Conservation (phyloP, 2,113 vertebrate genomes). For the Hemichromis elongatus region DNA sequence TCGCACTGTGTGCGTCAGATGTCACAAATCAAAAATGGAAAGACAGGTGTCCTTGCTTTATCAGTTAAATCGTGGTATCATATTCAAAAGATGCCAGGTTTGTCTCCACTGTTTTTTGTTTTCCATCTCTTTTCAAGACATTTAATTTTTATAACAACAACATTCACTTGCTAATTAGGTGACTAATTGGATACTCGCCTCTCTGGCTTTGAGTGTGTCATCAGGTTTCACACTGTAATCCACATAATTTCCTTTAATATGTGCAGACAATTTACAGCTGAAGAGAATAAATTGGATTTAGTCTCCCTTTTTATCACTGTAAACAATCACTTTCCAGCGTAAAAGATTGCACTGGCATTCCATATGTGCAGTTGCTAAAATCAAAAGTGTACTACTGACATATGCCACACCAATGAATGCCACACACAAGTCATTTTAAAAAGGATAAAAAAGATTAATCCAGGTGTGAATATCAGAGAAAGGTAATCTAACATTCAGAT, state of each 20-base stretch:
- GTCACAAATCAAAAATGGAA: neutral
- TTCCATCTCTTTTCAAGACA: neutral
- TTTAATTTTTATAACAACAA: constrained; percentile 25
- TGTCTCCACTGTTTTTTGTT: neutral
- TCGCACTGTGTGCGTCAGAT: neutral
- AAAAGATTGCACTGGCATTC: neutral
- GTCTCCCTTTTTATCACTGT: neutral
- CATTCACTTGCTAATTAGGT: constrained; percentile 32
- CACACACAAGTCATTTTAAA: neutral
- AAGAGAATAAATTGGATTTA: constrained; percentile 19
- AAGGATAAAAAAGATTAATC: neutral
- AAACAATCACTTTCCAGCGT: neutral
- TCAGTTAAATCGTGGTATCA: neutral
- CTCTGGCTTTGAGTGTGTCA: constrained; percentile 24
- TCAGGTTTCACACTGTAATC: constrained; percentile 29
- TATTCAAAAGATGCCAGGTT: neutral
- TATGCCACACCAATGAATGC: neutral
- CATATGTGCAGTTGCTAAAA: neutral
- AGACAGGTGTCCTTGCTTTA: neutral
- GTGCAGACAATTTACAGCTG: neutral
- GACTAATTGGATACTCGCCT: constrained; percentile 34
- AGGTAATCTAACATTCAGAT: neutral
- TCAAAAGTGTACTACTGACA: neutral
- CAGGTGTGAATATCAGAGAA: neutral
- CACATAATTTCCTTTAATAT: constrained; percentile 43